These are phyloP conservation scores for Neoarius graeffei DNA, from an alignment of 2,113 vertebrate species.

Conservation along the genomic window DNA sequence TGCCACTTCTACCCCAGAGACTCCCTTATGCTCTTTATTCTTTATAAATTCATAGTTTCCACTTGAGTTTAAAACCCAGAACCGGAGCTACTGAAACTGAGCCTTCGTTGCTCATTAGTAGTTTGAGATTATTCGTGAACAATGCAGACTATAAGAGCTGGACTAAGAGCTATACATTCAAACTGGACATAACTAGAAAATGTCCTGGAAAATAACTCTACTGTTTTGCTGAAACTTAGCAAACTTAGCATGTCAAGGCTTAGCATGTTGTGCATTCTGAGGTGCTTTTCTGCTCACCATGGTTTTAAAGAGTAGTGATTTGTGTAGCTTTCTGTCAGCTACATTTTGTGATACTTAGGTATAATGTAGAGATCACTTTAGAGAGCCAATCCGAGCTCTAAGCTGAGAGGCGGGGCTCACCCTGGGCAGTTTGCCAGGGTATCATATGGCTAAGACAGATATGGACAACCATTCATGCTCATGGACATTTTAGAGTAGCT, in stretches of 20 bases:
- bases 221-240: not conserved
- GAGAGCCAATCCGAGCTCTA: not conserved
- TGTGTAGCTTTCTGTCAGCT: not conserved
- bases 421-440: too few species aligned
- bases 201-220: too few species aligned
- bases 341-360: not conserved
- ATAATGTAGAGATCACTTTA: not conserved
- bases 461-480: too few species aligned
- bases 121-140: not conserved
- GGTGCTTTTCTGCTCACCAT: not conserved
- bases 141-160: not conserved
- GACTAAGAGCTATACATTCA: not conserved
- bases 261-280: not conserved
- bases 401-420: too few species aligned
- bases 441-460: too few species aligned
- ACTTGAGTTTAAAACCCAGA: not conserved
- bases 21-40: not conserved
- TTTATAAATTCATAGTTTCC: not conserved
- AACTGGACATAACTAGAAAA: not conserved
- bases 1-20: not conserved
- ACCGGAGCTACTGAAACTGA: not conserved
- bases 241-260: not conserved
- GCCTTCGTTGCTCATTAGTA: not conserved
- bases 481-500: too few species aligned
- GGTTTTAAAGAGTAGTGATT: not conserved